These are phyloP conservation scores for Calliphora vicina DNA, from an alignment of 1,140 invertebrate genomes.

Conservation along the genomic window DNA sequence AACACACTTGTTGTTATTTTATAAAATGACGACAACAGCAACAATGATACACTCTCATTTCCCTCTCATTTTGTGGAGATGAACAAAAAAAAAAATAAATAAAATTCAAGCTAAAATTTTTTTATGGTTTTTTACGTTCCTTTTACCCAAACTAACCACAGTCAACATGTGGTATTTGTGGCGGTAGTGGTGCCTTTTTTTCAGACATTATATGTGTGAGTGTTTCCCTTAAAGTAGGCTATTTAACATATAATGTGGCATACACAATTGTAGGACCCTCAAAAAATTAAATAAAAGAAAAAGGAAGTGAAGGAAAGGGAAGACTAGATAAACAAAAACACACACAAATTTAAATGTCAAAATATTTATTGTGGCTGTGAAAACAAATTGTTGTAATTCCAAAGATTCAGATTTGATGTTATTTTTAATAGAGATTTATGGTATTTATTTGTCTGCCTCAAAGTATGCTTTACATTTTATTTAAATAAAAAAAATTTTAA, in stretches of 20 bases:
- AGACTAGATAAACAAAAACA: no score
- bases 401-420: no score
- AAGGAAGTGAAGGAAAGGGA: no score
- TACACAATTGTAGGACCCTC: background rate
- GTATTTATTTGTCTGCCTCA: no score
- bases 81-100: background rate
- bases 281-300: no score
- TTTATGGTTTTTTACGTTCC: background rate
- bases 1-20: background rate
- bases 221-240: background rate
- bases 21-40: background rate
- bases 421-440: no score
- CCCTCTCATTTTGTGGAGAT: background rate
- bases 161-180: slow-evolving; percentile 17
- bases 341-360: no score
- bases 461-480: no score
- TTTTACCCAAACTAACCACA: slow-evolving; percentile 3
- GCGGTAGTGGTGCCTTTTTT: background rate
- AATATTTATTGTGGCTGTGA: no score
- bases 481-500: no score
- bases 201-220: background rate
- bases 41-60: background rate
- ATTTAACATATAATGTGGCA: background rate
- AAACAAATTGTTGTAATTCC: no score
- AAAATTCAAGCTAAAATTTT: no score